phyloP scores from a whole-genome alignment of 2,888 invertebrate genomes.

The Anthoptus insignis region DNA sequence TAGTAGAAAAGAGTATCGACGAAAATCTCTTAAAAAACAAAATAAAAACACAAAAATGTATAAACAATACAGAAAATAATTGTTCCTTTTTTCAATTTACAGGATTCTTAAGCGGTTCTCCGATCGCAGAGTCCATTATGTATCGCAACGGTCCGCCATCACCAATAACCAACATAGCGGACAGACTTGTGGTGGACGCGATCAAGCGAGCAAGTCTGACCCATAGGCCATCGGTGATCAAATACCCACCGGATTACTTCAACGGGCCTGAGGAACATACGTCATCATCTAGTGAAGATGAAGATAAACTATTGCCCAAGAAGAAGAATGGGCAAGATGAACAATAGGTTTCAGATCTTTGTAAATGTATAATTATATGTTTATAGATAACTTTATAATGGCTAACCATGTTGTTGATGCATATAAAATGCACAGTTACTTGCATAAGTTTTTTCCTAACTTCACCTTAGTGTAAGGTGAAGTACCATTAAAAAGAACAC shows the following conservation, averaged over 20 bases:
- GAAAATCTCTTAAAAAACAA: too few species aligned
- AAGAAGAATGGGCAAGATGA: conserved; percentile 11
- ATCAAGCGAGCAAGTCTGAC: conserved; percentile 75
- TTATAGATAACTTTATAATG: too few species aligned
- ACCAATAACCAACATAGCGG: conserved; percentile 67
- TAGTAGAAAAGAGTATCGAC: too few species aligned
- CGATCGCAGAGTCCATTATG: conserved; percentile 60
- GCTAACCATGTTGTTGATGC: too few species aligned
- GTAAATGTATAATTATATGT: too few species aligned
- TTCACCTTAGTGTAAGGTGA: too few species aligned
- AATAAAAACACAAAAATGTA: too few species aligned
- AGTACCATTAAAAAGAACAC: too few species aligned
- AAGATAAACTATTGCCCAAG: conserved; percentile 46
- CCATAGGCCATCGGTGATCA: conserved; percentile 69
- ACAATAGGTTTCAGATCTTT: background rate
- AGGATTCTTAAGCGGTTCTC: conserved; percentile 66
- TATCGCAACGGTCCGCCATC: conserved; percentile 59
- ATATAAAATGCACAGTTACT: too few species aligned
- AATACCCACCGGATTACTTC: conserved; percentile 78
- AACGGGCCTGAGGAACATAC: conserved; percentile 66
- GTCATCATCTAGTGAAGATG: conserved; percentile 76
- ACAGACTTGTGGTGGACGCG: conserved; percentile 77
- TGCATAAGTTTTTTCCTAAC: too few species aligned
- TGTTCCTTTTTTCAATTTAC: conserved; percentile 51
- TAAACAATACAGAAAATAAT: too few species aligned